Evolutionary conservation across 2,797 vertebrate species (phyloP).

Genomic region (Rousettus madagascariensis): DNA sequence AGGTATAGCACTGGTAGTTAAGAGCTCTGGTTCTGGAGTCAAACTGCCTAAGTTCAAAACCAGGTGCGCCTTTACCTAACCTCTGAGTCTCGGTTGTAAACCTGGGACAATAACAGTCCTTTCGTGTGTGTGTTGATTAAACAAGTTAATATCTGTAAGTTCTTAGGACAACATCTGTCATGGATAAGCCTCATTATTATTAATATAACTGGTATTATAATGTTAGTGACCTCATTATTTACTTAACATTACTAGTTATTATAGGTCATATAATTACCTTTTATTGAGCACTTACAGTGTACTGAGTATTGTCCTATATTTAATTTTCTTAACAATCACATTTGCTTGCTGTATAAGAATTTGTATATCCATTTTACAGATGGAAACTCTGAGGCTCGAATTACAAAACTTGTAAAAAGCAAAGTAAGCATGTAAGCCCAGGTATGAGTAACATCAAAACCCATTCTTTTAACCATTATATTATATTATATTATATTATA

Average conservation of each 20-base stretch:
- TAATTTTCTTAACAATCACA: not conserved
- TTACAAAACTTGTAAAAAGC: not conserved
- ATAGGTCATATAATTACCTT: not conserved
- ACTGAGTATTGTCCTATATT: not conserved
- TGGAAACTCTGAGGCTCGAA: conserved; percentile 19
- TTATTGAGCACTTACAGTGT: not conserved
- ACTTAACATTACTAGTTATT: not conserved
- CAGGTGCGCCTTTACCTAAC: not conserved
- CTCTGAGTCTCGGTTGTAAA: not conserved
- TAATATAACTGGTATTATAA: not conserved
- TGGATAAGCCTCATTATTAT: not conserved
- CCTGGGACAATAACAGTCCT: not conserved
- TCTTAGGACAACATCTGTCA: not conserved
- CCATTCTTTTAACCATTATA: not conserved
- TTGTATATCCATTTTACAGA: not conserved
- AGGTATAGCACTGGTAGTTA: not conserved
- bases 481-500: not conserved
- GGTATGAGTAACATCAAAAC: not conserved
- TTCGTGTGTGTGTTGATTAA: not conserved
- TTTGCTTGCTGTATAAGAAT: not conserved
- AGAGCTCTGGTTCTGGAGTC: not conserved
- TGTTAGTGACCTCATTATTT: not conserved
- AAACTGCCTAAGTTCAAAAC: not conserved
- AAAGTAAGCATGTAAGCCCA: not conserved
- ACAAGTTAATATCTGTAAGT: not conserved